Evolutionary conservation across 2,113 vertebrate genomes (phyloP), one percentile per base, ranked within the genome.

Genomic region (Ornithorhynchus anatinus): DNA sequence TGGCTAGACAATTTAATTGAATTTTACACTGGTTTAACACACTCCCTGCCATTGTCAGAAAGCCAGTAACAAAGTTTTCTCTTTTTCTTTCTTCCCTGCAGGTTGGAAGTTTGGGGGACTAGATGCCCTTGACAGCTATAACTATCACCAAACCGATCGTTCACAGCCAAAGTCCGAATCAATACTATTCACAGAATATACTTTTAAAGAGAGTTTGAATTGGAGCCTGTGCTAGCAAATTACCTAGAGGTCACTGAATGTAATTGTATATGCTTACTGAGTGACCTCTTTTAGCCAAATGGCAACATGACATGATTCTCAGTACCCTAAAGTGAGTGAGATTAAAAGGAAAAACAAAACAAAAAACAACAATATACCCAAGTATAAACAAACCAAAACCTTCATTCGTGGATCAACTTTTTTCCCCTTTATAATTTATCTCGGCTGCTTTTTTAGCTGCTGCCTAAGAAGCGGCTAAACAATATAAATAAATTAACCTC

Each of bases 1-100:
- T 92, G 92, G 93, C 92, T 92, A 93, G 92, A 93, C 93, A 90
- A 92, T 95, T 95, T 94, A 95, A 95, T 95, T 95, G 94, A 95
- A 95, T 95, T 94, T 94, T 94, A 94, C 94, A 94, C 92, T 93
- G 92, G 91, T 94, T 94, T 95, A 94, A 92, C 94, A 94, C 91
- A 93, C 92, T 94, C 90, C 83, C 91, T 88, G 88, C 88, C 90
- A 91, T 89, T 93, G 90, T 91, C 87, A 94, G 89, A 88, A 92
- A 92, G 92, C 91, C 94, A 93, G 92, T 86, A 88, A 92, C 91
- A 92, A 86, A 88, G 89, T 90, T 89, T 92, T 86, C 81, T 74
- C 80, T 85, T 89, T 86, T 75, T 84, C 72, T 86, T 90, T 87
- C 72, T 86, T 82, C 83, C 87, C 77, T 52, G 73, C 82, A 87